A percentile compares a stretch with the other conserved stretches of the same genome.
Evolutionary conservation across 2,797 vertebrate genomes (phyloP).

Genomic region (Sarcoramphus papa): DNA sequence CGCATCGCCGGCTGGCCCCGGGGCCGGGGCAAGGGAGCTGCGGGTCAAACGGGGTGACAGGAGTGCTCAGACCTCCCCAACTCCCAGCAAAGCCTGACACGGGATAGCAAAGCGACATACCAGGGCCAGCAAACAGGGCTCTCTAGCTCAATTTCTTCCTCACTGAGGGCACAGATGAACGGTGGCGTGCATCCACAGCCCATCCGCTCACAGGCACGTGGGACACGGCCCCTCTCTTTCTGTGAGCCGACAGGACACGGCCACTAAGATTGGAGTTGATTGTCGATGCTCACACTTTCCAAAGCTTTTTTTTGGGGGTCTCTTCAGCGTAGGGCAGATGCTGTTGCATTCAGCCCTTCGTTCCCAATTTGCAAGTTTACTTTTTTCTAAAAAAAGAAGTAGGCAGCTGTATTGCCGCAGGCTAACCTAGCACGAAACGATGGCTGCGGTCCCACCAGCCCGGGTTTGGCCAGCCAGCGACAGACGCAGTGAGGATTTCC

Average conservation of each 20-base stretch:
- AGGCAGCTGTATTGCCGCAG: not conserved
- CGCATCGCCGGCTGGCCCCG: too few species aligned
- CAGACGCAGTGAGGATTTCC: not conserved
- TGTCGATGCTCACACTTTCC: not conserved
- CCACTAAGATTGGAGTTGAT: not conserved
- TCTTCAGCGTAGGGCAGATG: not conserved
- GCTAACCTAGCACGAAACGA: not conserved
- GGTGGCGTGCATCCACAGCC: not conserved
- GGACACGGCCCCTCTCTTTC: not conserved
- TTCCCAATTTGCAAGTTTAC: not conserved
- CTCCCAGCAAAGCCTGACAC: not conserved
- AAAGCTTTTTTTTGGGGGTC: not conserved
- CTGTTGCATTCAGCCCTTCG: not conserved
- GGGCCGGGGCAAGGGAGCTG: not conserved
- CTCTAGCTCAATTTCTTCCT: not conserved
- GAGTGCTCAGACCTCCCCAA: not conserved
- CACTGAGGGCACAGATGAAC: accelerated
- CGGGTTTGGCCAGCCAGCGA: not conserved
- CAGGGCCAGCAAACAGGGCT: accelerated
- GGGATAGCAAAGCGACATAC: not conserved
- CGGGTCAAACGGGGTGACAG: accelerated
- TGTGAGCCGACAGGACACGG: not conserved
- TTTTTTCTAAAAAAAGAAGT: too few species aligned
- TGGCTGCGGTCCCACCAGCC: not conserved
- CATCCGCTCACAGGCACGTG: accelerated